These are phyloP conservation scores for Camponotus vicinus DNA, from an alignment of 1,140 invertebrate species.

Conservation along the genomic window DNA sequence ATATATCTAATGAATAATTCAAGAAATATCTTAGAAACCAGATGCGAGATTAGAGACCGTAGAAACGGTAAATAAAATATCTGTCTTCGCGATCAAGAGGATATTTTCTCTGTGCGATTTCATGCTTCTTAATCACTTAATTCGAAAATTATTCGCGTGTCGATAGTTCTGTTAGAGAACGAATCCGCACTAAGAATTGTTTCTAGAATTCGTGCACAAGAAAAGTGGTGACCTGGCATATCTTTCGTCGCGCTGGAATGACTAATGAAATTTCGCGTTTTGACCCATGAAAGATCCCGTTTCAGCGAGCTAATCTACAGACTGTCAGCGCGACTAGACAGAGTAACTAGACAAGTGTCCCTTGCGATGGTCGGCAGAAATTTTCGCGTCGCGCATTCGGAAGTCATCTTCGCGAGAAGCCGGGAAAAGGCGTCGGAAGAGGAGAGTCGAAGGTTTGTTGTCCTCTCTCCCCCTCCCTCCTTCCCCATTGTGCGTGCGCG, in stretches of 20 bases:
- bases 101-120: neutral
- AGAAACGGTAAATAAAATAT: neutral
- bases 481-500: neutral
- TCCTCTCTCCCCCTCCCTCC: no score
- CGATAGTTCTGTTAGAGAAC: neutral
- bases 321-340: slow-evolving; percentile 23
- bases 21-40: neutral
- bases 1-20: neutral
- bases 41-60: neutral
- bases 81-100: neutral
- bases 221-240: neutral
- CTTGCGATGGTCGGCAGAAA: neutral
- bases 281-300: neutral
- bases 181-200: neutral
- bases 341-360: neutral
- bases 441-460: slow-evolving; percentile 52
- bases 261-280: slow-evolving; percentile 20
- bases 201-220: neutral
- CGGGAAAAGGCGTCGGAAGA: slow-evolving; percentile 31
- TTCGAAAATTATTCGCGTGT: neutral
- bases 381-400: slow-evolving; percentile 35
- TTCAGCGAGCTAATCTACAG: slow-evolving; percentile 8
- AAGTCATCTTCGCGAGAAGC: neutral
- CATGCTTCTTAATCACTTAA: neutral
- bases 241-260: neutral